Percentiles rank a stretch among this genome's conserved stretches.
These are phyloP conservation scores for Leuciscus waleckii DNA, from an alignment of 2,797 vertebrate species.

Conservation along the genomic window DNA sequence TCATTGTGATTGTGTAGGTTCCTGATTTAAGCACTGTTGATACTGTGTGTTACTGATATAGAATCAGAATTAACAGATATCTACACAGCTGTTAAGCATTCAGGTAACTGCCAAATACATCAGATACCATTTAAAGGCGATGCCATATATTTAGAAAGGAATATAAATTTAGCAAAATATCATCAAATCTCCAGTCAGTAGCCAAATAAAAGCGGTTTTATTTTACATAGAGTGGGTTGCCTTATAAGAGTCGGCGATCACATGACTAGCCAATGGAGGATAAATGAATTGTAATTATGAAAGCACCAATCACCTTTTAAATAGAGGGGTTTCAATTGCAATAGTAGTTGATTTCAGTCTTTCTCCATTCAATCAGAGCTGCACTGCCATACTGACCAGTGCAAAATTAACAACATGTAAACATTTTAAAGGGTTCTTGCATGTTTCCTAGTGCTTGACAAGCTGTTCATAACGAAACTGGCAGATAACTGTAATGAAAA, in stretches of 20 bases:
- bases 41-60: background rate
- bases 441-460: background rate
- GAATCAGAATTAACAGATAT: background rate
- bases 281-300: background rate
- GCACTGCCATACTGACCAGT: background rate
- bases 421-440: background rate
- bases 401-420: background rate
- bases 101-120: background rate
- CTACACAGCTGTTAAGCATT: background rate
- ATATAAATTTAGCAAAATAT: background rate
- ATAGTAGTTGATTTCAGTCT: background rate
- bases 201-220: background rate
- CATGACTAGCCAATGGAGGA: background rate
- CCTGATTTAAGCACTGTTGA: background rate
- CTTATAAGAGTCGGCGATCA: background rate
- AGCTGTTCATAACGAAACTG: background rate
- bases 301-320: background rate
- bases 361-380: background rate
- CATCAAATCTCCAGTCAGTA: background rate
- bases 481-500: background rate
- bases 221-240: background rate
- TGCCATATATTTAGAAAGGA: no score
- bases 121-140: background rate
- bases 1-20: background rate
- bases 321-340: background rate